These are phyloP conservation scores for Eriosoma lanigerum DNA, from an alignment of 1,140 invertebrate genomes.

Conservation along the genomic window DNA sequence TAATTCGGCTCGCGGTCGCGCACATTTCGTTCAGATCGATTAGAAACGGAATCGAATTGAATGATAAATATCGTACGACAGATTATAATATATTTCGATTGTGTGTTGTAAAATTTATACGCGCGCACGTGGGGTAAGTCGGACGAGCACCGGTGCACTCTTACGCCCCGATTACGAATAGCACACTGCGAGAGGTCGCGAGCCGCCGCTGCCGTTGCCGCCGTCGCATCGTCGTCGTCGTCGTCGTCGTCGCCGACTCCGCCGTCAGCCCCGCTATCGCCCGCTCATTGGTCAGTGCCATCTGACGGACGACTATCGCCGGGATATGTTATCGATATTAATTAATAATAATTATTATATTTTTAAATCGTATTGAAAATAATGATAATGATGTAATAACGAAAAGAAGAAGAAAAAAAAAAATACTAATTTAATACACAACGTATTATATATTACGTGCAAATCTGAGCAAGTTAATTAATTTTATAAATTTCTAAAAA, in stretches of 20 bases:
- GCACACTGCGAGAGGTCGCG: slow-evolving; percentile 50
- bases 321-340: background rate
- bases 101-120: background rate
- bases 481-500: too few species aligned
- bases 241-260: background rate
- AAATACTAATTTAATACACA: too few species aligned
- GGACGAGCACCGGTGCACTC: slow-evolving; percentile 50
- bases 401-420: too few species aligned
- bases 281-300: slow-evolving; percentile 50
- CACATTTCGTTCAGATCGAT: background rate
- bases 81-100: too few species aligned
- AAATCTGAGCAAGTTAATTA: too few species aligned
- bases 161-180: slow-evolving; percentile 51
- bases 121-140: slow-evolving; percentile 50
- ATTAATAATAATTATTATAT: background rate
- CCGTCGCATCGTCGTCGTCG: background rate
- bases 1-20: too few species aligned
- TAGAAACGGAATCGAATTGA: too few species aligned
- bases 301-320: slow-evolving; percentile 45
- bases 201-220: background rate
- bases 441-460: slow-evolving; percentile 14
- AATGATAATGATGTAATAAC: too few species aligned
- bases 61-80: too few species aligned
- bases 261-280: background rate
- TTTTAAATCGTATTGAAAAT: too few species aligned